Evolutionary conservation across 2,113 vertebrate genomes (phyloP).

Genomic region (Chamaetylas fuelleborni): DNA sequence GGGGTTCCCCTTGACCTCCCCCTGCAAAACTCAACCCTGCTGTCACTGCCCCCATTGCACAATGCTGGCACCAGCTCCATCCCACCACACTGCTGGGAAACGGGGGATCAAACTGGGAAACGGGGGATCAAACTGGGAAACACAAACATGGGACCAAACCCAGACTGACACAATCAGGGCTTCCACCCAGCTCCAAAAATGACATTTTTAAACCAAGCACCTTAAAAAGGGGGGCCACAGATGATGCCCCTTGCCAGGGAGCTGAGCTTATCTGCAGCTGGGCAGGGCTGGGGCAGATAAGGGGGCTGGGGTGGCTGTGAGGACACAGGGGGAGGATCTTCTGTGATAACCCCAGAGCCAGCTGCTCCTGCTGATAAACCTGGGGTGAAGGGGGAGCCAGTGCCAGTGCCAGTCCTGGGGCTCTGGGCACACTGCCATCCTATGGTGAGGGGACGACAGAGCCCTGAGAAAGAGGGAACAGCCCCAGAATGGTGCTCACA

Average conservation of each 20-base stretch:
- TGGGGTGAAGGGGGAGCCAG: neutral
- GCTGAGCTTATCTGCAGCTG: neutral
- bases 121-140: neutral
- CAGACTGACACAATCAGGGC: accelerated
- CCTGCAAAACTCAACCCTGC: neutral
- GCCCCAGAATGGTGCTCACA: accelerated
- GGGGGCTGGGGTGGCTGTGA: neutral
- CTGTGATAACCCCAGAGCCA: neutral
- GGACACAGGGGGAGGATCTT: neutral
- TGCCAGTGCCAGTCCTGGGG: accelerated
- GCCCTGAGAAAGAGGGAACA: neutral
- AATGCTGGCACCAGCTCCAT: neutral
- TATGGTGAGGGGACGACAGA: accelerated
- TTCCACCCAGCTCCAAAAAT: accelerated
- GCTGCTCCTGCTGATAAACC: conserved; percentile 22
- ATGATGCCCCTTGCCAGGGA: neutral
- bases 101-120: neutral
- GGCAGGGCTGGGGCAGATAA: neutral
- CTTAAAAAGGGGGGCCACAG: neutral
- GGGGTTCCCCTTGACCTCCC: neutral
- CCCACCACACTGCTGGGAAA: neutral
- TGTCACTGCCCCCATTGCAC: neutral
- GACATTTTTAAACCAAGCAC: neutral
- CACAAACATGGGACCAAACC: too few species aligned
- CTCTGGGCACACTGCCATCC: neutral